Percentiles rank a stretch among this genome's conserved stretches.
phyloP scores from a whole-genome alignment of 2,888 invertebrate genomes.

The Ormyrus labotus region DNA sequence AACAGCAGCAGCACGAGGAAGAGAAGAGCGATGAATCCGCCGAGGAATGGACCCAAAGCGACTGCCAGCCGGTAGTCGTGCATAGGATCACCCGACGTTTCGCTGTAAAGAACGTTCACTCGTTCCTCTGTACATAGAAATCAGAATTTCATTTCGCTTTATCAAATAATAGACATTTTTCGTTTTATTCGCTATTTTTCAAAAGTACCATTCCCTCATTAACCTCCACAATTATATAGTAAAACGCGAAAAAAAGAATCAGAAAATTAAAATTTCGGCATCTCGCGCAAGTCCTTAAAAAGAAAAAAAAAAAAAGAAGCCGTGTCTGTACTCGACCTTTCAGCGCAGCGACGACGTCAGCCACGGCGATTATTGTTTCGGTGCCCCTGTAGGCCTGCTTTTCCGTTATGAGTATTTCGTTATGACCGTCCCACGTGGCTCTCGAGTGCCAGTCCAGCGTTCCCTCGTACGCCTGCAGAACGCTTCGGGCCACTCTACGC shows the following conservation, averaged over 20 bases:
- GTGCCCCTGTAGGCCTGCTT: constrained; percentile 64
- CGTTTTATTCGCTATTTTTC: too few species aligned
- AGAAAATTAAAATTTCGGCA: too few species aligned
- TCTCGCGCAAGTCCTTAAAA: too few species aligned
- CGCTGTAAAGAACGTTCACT: constrained; percentile 57
- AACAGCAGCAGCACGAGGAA: constrained; percentile 62
- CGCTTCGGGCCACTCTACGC: constrained; percentile 59
- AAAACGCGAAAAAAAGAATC: too few species aligned
- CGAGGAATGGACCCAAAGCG: constrained; percentile 65
- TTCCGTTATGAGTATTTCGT: constrained; percentile 69
- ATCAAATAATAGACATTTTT: too few species aligned
- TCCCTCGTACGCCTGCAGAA: constrained; percentile 59
- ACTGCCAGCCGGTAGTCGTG: constrained; percentile 58
- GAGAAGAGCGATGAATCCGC: constrained; percentile 62
- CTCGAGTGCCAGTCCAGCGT: constrained; percentile 68
- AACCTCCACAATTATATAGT: too few species aligned
- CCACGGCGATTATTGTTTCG: constrained; percentile 62
- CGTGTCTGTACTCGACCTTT: constrained; percentile 56
- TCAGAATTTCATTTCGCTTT: too few species aligned
- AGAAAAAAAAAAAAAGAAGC: too few species aligned
- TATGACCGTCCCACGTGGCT: constrained; percentile 61
- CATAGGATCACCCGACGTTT: constrained; percentile 65
- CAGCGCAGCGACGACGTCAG: constrained; percentile 59
- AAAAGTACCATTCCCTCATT: too few species aligned
- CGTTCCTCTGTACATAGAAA: constrained; percentile 60